Evolutionary conservation across 2,797 vertebrate species (phyloP).

Genomic region (Lemur catta): DNA sequence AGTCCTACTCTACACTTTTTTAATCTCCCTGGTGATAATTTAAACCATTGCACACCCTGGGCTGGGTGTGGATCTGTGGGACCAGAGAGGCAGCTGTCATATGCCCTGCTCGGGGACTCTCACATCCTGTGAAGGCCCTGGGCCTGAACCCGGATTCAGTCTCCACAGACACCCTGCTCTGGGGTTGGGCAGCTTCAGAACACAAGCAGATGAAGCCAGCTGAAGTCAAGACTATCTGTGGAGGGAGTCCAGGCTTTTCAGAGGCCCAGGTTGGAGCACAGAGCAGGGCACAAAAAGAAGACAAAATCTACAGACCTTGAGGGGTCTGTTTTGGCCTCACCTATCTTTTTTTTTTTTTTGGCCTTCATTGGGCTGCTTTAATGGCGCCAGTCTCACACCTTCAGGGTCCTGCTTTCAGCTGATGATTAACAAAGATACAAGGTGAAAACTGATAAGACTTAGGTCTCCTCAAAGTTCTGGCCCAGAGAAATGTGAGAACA

Average conservation of each 20-base stretch:
- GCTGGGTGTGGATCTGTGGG: background rate
- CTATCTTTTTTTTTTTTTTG: background rate
- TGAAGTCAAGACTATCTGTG: background rate
- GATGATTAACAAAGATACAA: background rate
- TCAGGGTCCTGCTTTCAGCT: background rate
- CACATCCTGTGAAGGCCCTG: background rate
- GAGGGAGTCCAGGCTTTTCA: background rate
- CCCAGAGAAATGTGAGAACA: background rate
- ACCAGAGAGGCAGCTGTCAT: no score
- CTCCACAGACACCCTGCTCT: background rate
- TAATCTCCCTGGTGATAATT: background rate
- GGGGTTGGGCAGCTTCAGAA: background rate
- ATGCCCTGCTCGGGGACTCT: background rate
- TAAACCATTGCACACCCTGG: background rate
- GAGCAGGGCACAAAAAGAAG: background rate
- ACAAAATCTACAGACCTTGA: background rate
- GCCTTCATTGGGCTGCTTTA: background rate
- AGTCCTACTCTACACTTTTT: no score
- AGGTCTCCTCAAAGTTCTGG: background rate
- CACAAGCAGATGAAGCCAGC: background rate
- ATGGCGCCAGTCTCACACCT: background rate
- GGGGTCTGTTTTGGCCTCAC: background rate
- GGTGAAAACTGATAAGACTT: background rate
- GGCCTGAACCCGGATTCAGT: background rate
- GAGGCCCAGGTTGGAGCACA: background rate